Base-by-base conservation (phyloP, 2,797 vertebrate genomes). In the Synaphobranchus kaupii region DNA sequence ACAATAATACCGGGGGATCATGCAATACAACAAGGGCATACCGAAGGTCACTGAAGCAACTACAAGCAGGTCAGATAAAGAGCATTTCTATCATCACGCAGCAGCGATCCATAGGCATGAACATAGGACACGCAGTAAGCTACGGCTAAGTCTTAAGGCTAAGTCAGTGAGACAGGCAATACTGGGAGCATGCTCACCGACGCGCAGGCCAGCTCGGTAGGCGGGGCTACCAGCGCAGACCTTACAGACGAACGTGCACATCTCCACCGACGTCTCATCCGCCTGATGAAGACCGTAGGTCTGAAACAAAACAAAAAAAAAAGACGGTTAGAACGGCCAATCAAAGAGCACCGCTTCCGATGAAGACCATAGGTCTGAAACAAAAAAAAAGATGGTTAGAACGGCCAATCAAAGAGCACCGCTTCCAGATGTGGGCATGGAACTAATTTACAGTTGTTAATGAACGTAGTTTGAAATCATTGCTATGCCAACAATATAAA, bases 201-300 rank as follows among this genome's bases (percentile, higher is more conserved):
- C 93, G 94, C 96, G 97, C 54, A 99, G 97, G 85, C 98, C 98
- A 0, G 97, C 97, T 0, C 94, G 91, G 83, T 97, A 97, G 1
- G 98, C 98, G 0, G 98, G 97, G 90, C 97, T 98, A 91, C 96
- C 95, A 0, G 96, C 94, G 0, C 98, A 97, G 88, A 99, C 98
- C 34, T 96, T 96, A 90, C 97, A 99, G 91, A 99, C 97, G 76
- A 99, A 99, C 0, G 98, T 99, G 92, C 98, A 98, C 98, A 99
- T 98, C 93, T 99, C 98, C 92, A 99, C 97, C 0, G 97, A 95
- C 93, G 98, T 98, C 86, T 97, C 96, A 89, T 98, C 96, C 90
- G 97, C 96, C 89, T 98, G 98, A 92, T 99, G 98, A 86, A 99
- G 96, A 63, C 98, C 98, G 0, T 99, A 99, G 0, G 98, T 99